Evolutionary conservation across 1,140 invertebrate genomes (phyloP), one percentile per base, ranked within the genome.

Genomic region (Ectropis grisescens): DNA sequence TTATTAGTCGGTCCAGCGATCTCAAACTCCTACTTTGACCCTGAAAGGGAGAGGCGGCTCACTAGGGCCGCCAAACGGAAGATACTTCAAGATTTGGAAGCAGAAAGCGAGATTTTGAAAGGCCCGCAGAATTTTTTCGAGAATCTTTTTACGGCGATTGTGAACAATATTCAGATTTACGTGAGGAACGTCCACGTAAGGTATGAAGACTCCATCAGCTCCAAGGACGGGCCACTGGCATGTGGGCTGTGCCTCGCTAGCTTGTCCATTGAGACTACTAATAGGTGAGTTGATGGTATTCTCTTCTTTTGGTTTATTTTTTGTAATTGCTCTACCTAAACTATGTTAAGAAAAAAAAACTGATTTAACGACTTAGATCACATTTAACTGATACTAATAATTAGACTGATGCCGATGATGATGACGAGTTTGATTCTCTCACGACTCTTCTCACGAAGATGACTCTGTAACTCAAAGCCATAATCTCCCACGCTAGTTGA

Each of bases 91-190:
- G 82, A 84, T 36, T 47, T 87, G 12, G 83, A 85, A 54, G 67
- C 78, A 0, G 83, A 85, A 26, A 76, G 71, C 29, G 81, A 84
- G 42, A 60, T 83, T 4, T 58, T 85, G 2, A 84, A 84, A 33
- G 84, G 79, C 8, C 84, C 62, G 30, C 83, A 58, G 47, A 85
- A 83, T 38, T 89, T 93, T 54, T 85, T 91, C 43, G 90, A 93
- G 65, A 89, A 89, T 60, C 66, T 93, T 25, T 82, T 90, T 27
- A 88, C 90, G 10, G 91, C 89, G 10, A 86, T 93, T 6, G 82
- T 93, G 34, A 93, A 93, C 66, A 93, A 93, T 69, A 82, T 95
- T 25, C 91, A 94, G 81, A 87, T 95, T 15, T 91, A 87, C 38
- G 84, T 94, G 8, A 87, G 88, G 29, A 93, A 93, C 66, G 85